A percentile compares a stretch with the other conserved stretches of the same genome.
Evolutionary conservation across 2,797 vertebrate genomes (phyloP).

Genomic region (Schizopygopsis pylzovi): DNA sequence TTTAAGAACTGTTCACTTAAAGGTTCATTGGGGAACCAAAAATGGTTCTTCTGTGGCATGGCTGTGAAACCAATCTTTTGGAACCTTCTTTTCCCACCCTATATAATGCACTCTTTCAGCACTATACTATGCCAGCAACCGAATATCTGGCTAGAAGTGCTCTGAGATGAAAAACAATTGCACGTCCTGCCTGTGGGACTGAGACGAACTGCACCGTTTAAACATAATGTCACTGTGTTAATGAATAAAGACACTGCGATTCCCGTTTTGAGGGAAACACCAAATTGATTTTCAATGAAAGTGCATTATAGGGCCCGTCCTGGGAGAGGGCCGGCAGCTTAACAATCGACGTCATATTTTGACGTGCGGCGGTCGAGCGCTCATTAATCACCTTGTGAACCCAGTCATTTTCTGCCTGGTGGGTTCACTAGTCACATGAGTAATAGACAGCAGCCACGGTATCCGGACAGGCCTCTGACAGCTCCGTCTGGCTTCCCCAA

Average conservation of each 20-base stretch:
- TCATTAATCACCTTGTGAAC: slow-evolving; percentile 84
- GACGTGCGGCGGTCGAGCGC: slow-evolving; percentile 73
- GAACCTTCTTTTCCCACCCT: slow-evolving; percentile 2
- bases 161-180: slow-evolving; percentile 47
- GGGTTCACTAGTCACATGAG: slow-evolving; percentile 76
- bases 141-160: slow-evolving; percentile 31
- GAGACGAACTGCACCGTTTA: slow-evolving; percentile 52
- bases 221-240: slow-evolving; percentile 59
- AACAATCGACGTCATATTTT: slow-evolving; percentile 76
- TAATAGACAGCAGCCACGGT: slow-evolving; percentile 74
- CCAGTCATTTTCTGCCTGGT: slow-evolving; percentile 76
- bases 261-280: slow-evolving; percentile 63
- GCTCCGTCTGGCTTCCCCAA: slow-evolving; percentile 74
- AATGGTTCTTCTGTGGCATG: neutral
- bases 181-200: slow-evolving; percentile 56
- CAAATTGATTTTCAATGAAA: slow-evolving; percentile 75
- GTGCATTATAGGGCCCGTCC: slow-evolving; percentile 60
- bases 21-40: neutral
- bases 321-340: slow-evolving; percentile 66
- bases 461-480: slow-evolving; percentile 73
- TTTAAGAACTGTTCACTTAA: neutral
- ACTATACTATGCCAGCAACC: slow-evolving; percentile 8
- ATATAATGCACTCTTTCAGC: neutral
- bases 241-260: slow-evolving; percentile 62
- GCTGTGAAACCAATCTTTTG: neutral